Evolutionary conservation across 2,113 vertebrate species (phyloP), one percentile per base, ranked within the genome.

Genomic region (Tamias sibiricus): DNA sequence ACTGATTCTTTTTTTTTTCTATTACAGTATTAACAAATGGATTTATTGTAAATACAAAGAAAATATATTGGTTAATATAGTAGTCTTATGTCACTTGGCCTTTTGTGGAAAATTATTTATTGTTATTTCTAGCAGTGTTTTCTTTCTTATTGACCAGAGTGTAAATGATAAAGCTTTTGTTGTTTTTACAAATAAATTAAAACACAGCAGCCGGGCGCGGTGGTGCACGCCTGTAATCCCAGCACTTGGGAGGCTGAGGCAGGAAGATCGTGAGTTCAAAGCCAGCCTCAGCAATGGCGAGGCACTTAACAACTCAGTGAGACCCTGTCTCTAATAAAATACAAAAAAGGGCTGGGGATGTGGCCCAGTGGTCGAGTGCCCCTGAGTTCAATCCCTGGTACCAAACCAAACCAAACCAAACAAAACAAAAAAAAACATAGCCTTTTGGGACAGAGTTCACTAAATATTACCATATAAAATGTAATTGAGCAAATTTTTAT

Each of bases 31-130:
- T 99, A 98, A 95, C 88, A 97, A 96, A 96, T 97, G 87, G 76
- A 86, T 93, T 86, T 97, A 97, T 89, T 99, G 98, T 98, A 98
- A 98, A 99, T 98, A 97, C 88, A 94, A 97, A 97, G 96, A 97
- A 98, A 98, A 98, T 98, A 97, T 97, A 98, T 97, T 98, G 91
- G 89, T 95, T 96, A 90, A 96, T 98, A 94, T 42, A 90, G 40
- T 97, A 68, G 97, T 98, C 97, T 96, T 95, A 88, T 95, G 97
- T 98, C 95, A 96, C 44, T 20, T 96, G 86, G 82, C 37, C 88
- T 95, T 96, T 95, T 90, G 84, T 95, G 86, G 88, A 68, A 94
- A 95, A 80, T 98, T 95, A 91, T 95, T 97, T 98, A 95, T 91
- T 84, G 47, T 95, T 95, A 94, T 94, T 94, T 95, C 68, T 96